These are phyloP conservation scores for Cebidichthys violaceus DNA, from an alignment of 2,113 vertebrate species.

Conservation along the genomic window DNA sequence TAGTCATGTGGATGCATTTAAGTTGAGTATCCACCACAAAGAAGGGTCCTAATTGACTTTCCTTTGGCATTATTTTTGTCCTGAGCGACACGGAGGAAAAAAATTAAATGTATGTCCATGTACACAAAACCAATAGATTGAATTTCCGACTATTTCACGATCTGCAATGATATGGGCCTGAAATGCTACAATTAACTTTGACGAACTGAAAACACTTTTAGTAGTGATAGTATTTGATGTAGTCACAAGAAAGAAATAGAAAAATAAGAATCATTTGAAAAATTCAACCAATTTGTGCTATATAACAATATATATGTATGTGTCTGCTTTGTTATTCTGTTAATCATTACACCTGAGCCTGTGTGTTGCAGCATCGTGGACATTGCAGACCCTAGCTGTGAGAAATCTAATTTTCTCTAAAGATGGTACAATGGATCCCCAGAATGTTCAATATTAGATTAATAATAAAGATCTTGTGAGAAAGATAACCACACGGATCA, in stretches of 20 bases:
- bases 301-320: not conserved
- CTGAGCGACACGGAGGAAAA: too few relatives aligned
- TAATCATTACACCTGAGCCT: not conserved
- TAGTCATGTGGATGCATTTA: too few relatives aligned
- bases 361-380: not conserved
- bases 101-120: too few relatives aligned
- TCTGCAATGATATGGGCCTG: too few relatives aligned
- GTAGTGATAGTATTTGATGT: not conserved
- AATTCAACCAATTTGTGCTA: not conserved
- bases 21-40: too few relatives aligned
- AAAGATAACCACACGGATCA: not conserved
- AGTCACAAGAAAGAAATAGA: not conserved
- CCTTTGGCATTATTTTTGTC: too few relatives aligned
- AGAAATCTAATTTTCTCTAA: not conserved
- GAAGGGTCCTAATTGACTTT: too few relatives aligned
- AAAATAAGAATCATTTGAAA: too few relatives aligned
- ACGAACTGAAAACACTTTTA: not conserved
- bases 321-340: not conserved
- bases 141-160: too few relatives aligned
- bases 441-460: not conserved
- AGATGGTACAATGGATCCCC: not conserved
- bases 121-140: too few relatives aligned
- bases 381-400: not conserved
- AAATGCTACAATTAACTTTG: too few relatives aligned
- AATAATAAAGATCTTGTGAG: not conserved